Evolutionary conservation across 1,140 invertebrate genomes (phyloP), one percentile per base, ranked within the genome.

Genomic region (Himalopsyche phryganea): DNA sequence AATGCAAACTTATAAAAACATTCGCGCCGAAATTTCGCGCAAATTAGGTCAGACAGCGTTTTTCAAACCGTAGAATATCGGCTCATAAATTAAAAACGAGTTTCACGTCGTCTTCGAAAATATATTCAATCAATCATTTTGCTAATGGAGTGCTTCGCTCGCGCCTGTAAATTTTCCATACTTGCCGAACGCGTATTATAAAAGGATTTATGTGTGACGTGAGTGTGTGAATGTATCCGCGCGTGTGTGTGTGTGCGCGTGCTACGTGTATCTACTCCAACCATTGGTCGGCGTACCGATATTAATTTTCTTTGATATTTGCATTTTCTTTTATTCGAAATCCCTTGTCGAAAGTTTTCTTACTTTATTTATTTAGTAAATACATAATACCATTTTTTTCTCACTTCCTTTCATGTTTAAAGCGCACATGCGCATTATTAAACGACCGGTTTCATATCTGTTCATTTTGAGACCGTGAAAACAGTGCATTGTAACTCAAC

Each of bases 91-190:
- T 58, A 62, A 57, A 57, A 57, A 41, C 49, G 55, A 41, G 20
- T 62, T 48, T 57, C 50, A 42, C 55, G 48, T 58, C 54, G 60
- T 48, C 44, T 55, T 56, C 10, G 50, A 17, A 38, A 47, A 58
- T 58, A 51, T 58, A 51, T 53, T 54, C 55, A 57, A 62, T 62
- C 60, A 62, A 62, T 62, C 60, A 62, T 58, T 40, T 45, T 44
- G 35, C 60, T 62, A 62, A 62, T 62, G 54, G 60, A 58, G 18
- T 45, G 18, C 54, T 5, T 11, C n/a, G 14, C 10, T 28, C 42
- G n/a, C 11, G 42, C 42, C 42, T 10, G 42, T 45, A 50, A 58
- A 58, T 50, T 58, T 50, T 32, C 55, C 55, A 58, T 58, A 58
- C 45, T 58, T 50, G 48, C 47, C 48, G 23, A 28, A 28, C 23